Conservation (phyloP, 2,797 vertebrate genomes). For the Hypotaenidia philippensis region DNA sequence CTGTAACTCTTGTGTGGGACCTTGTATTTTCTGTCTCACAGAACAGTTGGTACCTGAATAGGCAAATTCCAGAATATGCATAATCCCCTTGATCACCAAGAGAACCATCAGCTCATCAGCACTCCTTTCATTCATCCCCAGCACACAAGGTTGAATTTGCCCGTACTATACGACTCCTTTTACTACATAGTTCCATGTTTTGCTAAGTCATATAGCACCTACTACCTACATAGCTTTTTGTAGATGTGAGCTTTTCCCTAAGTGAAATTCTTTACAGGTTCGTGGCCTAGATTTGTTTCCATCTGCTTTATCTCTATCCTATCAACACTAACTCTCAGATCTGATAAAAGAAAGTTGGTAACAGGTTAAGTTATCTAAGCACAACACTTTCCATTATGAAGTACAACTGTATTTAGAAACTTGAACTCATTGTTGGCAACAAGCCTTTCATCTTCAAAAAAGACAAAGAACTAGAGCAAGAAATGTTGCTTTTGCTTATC, state of each 20-base stretch:
- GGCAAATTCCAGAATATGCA: not conserved
- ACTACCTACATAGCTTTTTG: not conserved
- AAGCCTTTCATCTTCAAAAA: conserved; percentile 5
- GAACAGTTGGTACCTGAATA: not conserved
- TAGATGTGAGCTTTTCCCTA: not conserved
- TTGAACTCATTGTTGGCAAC: conserved; percentile 12
- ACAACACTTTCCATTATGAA: not conserved
- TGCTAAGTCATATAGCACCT: not conserved
- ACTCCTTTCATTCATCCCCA: not conserved
- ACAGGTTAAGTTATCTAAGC: not conserved
- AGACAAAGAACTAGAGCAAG: conserved; percentile 2
- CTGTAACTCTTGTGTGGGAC: not conserved
- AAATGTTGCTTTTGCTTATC: not conserved
- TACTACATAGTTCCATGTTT: not conserved
- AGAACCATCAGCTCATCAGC: not conserved
- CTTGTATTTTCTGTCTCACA: not conserved
- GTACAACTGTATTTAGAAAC: not conserved
- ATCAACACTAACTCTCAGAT: not conserved
- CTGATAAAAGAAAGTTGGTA: not conserved
- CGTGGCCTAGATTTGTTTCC: not conserved
- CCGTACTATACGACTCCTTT: not conserved
- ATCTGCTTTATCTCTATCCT: not conserved
- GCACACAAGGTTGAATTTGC: not conserved
- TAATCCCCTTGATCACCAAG: not conserved
- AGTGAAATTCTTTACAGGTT: conserved; percentile 11